Evolutionary conservation across 2,797 vertebrate genomes (phyloP).

Genomic region (Amblyopsis hoosieri): DNA sequence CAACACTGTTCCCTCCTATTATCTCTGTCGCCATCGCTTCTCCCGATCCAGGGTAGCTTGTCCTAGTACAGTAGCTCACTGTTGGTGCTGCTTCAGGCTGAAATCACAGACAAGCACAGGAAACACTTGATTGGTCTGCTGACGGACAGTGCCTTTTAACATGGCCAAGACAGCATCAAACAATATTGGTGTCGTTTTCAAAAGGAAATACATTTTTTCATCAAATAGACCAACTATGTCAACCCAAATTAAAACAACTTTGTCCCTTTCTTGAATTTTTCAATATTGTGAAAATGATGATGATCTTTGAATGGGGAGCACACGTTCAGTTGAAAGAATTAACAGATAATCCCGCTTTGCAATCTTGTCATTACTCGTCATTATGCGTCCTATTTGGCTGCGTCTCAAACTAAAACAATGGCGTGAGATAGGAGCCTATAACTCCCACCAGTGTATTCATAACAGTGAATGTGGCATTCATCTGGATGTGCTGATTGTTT

Average conservation of each 20-base stretch:
- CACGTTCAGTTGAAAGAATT: conserved; percentile 22
- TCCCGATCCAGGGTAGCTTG: conserved; percentile 36
- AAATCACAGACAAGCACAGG: conserved; percentile 59
- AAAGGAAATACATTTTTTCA: conserved; percentile 51
- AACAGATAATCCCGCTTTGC: conserved; percentile 54
- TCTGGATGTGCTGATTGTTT: conserved; percentile 60
- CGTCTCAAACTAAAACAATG: conserved; percentile 55
- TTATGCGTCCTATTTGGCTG: conserved; percentile 46
- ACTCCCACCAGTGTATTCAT: conserved; percentile 53
- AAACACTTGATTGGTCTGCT: conserved; percentile 51
- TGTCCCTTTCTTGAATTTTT: neutral
- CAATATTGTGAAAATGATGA: neutral
- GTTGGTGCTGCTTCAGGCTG: conserved; percentile 81
- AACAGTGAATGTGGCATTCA: conserved; percentile 56
- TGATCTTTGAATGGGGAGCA: too few relatives aligned
- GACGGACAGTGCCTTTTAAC: conserved; percentile 47
- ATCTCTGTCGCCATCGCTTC: conserved; percentile 44
- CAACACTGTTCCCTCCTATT: conserved; percentile 46
- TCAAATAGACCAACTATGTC: conserved; percentile 1
- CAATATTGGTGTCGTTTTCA: neutral
- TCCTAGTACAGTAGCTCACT: conserved; percentile 55
- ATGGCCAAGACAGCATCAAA: conserved; percentile 33
- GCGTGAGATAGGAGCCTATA: conserved; percentile 39
- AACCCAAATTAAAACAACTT: conserved; percentile 4
- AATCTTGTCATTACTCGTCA: conserved; percentile 59